These are phyloP conservation scores for Trididemnum nubilum DNA, from an alignment of 23 tunicate genomes.

Conservation along the genomic window DNA sequence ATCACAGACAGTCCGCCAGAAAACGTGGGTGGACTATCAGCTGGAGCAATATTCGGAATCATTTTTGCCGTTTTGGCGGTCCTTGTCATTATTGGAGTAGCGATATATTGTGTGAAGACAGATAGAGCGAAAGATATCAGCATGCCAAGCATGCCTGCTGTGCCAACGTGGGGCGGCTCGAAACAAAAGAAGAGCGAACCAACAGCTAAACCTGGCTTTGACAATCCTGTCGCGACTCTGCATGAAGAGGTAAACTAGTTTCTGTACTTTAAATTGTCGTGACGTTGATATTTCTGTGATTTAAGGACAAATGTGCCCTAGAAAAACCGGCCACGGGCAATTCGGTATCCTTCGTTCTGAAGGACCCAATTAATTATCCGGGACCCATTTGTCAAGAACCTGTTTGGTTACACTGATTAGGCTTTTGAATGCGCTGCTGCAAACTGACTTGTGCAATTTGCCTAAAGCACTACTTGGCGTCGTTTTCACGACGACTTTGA, in stretches of 20 bases:
- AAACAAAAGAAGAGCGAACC: constrained; percentile 5
- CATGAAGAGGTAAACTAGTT: not conserved
- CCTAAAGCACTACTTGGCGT: no score
- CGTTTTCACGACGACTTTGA: no score
- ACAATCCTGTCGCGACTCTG: constrained; percentile 54
- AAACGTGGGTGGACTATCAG: constrained; percentile 34
- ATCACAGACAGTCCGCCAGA: constrained; percentile 33
- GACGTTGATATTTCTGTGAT: no score
- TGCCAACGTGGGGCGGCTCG: constrained; percentile 16
- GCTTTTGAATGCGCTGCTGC: no score
- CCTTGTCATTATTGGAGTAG: constrained; percentile 29
- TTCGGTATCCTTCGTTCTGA: no score
- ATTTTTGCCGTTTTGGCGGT: constrained; percentile 48
- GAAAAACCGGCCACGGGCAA: no score
- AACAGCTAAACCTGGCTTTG: constrained; percentile 45
- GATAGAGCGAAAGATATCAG: constrained; percentile 33
- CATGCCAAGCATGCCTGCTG: constrained; percentile 55
- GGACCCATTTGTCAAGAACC: no score
- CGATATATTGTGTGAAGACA: constrained; percentile 26
- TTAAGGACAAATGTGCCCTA: no score
- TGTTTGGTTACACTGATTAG: no score
- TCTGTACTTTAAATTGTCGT: no score
- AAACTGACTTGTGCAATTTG: no score
- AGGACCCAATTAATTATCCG: no score
- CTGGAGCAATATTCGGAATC: constrained; percentile 66